Conservation (phyloP, 2,113 vertebrate species). For the Megatriorchis doriae region DNA sequence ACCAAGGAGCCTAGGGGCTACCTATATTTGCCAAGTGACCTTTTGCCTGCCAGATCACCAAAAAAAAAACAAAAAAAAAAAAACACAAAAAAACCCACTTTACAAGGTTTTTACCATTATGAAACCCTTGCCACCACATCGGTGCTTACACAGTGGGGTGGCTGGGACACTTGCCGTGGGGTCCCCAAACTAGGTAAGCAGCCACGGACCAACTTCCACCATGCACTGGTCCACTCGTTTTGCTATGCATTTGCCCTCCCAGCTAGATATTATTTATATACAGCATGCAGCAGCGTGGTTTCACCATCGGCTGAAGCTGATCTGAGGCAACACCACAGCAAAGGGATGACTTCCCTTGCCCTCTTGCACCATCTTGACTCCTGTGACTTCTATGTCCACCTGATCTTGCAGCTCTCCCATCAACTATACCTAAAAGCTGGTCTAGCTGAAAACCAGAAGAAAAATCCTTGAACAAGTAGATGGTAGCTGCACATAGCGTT, state of each 20-base stretch:
- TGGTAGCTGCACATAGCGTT: accelerated
- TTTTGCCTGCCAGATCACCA: neutral
- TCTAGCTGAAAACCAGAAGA: neutral
- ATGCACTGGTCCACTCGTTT: neutral
- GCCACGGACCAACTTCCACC: neutral
- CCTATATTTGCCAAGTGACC: neutral
- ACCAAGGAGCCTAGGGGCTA: neutral
- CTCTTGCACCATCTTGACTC: neutral
- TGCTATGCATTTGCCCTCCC: neutral
- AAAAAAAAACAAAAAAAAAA: neutral
- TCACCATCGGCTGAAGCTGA: neutral
- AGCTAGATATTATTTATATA: neutral
- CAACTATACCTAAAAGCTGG: neutral
- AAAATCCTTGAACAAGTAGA: neutral
- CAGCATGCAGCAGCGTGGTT: neutral
- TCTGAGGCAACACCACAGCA: neutral
- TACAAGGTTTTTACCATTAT: neutral
- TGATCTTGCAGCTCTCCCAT: neutral
- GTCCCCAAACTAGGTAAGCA: neutral
- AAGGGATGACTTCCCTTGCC: neutral
- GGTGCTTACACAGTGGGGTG: neutral
- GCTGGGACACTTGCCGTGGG: accelerated
- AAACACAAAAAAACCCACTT: neutral
- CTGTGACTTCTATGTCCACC: accelerated
- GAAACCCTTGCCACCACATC: neutral